Base-by-base conservation (phyloP, 2,888 invertebrate species). In the Agrenia bidenticulata region DNA sequence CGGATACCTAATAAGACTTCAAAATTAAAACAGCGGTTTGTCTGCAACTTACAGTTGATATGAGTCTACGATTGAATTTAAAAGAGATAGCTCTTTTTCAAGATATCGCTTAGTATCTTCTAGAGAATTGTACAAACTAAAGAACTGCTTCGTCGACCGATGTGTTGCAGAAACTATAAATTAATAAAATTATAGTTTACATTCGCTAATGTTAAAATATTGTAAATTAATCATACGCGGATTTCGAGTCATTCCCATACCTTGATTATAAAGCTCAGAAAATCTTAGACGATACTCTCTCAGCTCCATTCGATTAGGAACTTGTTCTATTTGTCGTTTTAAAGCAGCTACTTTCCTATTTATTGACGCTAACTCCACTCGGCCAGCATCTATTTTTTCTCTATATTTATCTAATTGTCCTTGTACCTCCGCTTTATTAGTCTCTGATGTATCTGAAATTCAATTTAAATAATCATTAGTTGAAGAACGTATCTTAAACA, bases 81-180 rank as follows among this genome's bases (percentile, higher is more conserved):
- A 81, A 60, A 95, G 80, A 24, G 89, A 88, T 61, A 95, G 84
- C 82, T 98, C 97, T 80, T 95, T 96, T 71, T 89, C 89, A 78
- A 96, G 86, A 80, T 96, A 97, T 45, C 90, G 83, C 80, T 92
- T 90, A n/a, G 92, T 92, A 81, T 97, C 96, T 79, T 94, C 90
- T 61, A 97, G 83, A 1, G 94, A 94, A 80, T 99, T 98, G 81
- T 95, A 95, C 69, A 97, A 84, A 45, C 93, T 94, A 80, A 92
- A 98, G 83, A 94, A 96, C 83, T 97, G 95, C 81, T 97, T 97
- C 0, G 97, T 97, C 84, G 98, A 96, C 79, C 91, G 89, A 80
- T 97, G 95, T 78, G 94, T 96, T 27, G 91, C 89, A 69, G 94
- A 90, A 78, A 98, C 94, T 94, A 81, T 67, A 85, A 80, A 65